Base-by-base conservation (phyloP, 30 jellyfish, hydroid and myxozoan species). In the Aurelia sp. region DNA sequence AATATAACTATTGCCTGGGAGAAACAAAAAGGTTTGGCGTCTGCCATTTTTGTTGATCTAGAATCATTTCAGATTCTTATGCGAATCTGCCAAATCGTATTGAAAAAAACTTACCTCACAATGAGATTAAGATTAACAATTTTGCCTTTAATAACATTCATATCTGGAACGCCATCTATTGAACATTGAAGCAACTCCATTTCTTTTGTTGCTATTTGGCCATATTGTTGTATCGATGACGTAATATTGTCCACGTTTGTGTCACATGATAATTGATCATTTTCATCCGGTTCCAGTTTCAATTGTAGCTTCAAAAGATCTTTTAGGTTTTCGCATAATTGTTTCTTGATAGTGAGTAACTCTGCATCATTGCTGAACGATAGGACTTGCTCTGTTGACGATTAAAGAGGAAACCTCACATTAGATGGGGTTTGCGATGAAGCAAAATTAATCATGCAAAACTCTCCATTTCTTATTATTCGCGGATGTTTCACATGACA, bases 301-400 rank as follows among this genome's bases (percentile, higher is more conserved):
- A 89, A 41, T 44, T 93, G 97, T 11, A 82, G 60, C 63, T 81
- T 88, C 47, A 84, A 86, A 18, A 86, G 85, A 19, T 69, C 87
- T 53, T 93, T 89, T 67, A 93, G 61, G 78, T 88, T 88, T 27
- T 93, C 97, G 41, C 97, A 85, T 16, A 93, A 69, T 44, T 82
- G 97, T 35, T 83, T 81, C 66, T 93, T 93, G 75, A 93, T 78
- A 1, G 97, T 71, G 57, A 93, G 94, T 22, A 93, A 78, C 62
- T 93, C 98, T 11, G 98, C 96, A 31, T 82, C 93, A 51, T 90
- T 93, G 55, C 98, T 94, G 62, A 66, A 82, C 13, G 92, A 76
- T 31, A 93, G 55, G 23, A 85, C 97, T 71, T 79, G 92, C 64
- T 88, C 98, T 93, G 80, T 44, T 8, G 55, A 44, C 55, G 55